A percentile compares a stretch with the other conserved stretches of the same genome.
Conservation (phyloP, 1,140 invertebrate genomes). For the Octopus bimaculoides region DNA sequence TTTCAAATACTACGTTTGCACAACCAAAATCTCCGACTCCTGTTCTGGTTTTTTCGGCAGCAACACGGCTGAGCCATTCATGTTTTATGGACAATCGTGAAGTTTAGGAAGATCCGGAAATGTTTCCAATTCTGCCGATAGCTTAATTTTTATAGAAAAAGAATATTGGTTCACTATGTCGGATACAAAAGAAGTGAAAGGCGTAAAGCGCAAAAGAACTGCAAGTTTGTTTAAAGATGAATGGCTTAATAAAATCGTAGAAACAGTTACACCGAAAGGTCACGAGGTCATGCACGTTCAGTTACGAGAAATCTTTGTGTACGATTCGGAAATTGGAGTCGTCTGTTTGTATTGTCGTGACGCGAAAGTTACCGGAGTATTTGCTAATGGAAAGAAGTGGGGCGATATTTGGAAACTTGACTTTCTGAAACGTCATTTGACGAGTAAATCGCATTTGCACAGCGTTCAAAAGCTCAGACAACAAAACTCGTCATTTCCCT, state of each 20-base stretch:
- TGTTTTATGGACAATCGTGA: too few relatives aligned
- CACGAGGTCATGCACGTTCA: constrained; percentile 4
- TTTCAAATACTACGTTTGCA: too few relatives aligned
- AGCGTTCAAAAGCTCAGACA: constrained; percentile 4
- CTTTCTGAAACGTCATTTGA: background rate
- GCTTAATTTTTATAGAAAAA: background rate
- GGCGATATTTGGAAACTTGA: background rate
- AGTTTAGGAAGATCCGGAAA: too few relatives aligned
- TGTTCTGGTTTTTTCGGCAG: too few relatives aligned
- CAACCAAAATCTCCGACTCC: too few relatives aligned
- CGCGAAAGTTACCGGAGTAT: background rate
- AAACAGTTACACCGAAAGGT: constrained; percentile 1
- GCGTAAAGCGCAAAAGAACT: background rate
- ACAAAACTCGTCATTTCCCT: background rate
- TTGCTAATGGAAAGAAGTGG: constrained; percentile 1
- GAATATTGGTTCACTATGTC: constrained; percentile 6
- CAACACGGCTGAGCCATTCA: too few relatives aligned
- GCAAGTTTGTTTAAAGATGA: constrained; percentile 1
- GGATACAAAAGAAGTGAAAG: background rate
- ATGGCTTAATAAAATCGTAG: constrained; percentile 5
- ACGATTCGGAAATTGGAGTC: background rate
- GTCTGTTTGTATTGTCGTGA: constrained; percentile 5
- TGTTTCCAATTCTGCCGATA: too few relatives aligned
- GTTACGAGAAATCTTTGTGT: constrained; percentile 3
- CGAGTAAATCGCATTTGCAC: constrained; percentile 1